These are phyloP conservation scores for Cryptomyrus ogoouensis DNA, from an alignment of 2,113 vertebrate species.

Conservation along the genomic window DNA sequence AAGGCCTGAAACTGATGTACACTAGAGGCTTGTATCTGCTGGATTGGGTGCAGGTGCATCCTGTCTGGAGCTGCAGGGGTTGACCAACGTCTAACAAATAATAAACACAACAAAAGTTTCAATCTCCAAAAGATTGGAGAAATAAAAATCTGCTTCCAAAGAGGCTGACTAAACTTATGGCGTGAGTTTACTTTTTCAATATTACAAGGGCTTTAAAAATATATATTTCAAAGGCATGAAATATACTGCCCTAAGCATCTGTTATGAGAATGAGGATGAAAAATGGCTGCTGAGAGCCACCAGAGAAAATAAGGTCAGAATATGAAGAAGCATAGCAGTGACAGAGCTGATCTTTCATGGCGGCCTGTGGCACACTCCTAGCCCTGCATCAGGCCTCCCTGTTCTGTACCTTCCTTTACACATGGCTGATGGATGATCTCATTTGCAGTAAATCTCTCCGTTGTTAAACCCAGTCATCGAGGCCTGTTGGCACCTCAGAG, in stretches of 20 bases:
- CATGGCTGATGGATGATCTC: constrained; percentile 58
- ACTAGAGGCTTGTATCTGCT: background rate
- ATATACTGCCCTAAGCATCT: background rate
- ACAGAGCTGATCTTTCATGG: constrained; percentile 20
- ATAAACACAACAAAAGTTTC: background rate
- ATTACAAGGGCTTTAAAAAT: background rate
- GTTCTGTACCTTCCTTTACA: constrained; percentile 31
- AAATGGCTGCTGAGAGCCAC: background rate
- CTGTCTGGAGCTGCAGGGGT: background rate
- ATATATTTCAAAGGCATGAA: background rate
- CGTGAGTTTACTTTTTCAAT: background rate
- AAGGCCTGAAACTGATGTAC: background rate
- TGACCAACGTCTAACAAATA: background rate
- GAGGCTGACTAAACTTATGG: background rate
- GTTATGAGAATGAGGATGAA: background rate
- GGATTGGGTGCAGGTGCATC: background rate
- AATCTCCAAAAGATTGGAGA: background rate
- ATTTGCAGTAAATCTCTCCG: constrained; percentile 42
- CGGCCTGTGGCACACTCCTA: constrained; percentile 14
- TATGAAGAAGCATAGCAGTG: background rate
- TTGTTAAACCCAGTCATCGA: constrained; percentile 32
- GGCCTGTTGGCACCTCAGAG: constrained; percentile 25
- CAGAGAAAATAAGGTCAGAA: background rate
- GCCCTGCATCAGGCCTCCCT: constrained; percentile 26
- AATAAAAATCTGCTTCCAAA: background rate